A percentile compares a stretch with the other conserved stretches of the same genome.
Evolutionary conservation across 2,888 invertebrate genomes (phyloP).

Genomic region (Eristalis pertinax): DNA sequence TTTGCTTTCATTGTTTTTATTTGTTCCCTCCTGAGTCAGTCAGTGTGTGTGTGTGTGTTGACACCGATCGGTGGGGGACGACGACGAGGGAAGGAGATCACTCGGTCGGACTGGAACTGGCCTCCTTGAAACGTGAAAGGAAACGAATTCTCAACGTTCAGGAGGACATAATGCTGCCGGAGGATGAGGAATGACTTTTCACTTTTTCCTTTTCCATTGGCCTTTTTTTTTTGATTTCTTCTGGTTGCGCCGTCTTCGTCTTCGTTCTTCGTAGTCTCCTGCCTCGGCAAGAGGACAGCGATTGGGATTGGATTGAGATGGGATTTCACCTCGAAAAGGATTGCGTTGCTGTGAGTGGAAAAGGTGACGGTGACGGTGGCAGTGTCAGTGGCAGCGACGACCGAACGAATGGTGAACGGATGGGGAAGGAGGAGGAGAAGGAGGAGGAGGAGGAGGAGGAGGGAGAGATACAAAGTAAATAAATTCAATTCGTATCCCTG

Average conservation of each 20-base stretch:
- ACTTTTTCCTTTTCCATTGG: constrained; percentile 12
- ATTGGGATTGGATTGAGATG: constrained; percentile 27
- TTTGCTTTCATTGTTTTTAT: constrained; percentile 32
- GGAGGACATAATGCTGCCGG: constrained; percentile 55
- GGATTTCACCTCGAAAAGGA: constrained; percentile 64
- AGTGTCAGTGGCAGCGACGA: background rate
- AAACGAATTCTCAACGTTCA: constrained; percentile 54
- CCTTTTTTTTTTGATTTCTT: background rate
- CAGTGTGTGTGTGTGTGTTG: background rate
- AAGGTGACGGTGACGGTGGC: background rate
- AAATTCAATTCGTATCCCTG: constrained; percentile 57
- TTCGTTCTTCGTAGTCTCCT: background rate
- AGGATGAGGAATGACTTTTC: constrained; percentile 55
- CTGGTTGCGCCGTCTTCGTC: background rate
- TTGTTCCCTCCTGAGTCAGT: constrained; percentile 16
- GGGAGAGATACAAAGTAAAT: constrained; percentile 61
- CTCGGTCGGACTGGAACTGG: background rate
- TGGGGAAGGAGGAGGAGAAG: background rate
- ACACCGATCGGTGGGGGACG: background rate
- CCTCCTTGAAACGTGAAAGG: constrained; percentile 52
- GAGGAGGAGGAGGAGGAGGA: background rate
- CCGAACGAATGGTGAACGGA: background rate
- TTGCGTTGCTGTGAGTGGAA: constrained; percentile 26
- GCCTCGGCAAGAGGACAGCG: background rate
- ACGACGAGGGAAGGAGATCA: background rate